Base-by-base conservation (phyloP, 2,113 vertebrate species). In the Setophaga petechia region DNA sequence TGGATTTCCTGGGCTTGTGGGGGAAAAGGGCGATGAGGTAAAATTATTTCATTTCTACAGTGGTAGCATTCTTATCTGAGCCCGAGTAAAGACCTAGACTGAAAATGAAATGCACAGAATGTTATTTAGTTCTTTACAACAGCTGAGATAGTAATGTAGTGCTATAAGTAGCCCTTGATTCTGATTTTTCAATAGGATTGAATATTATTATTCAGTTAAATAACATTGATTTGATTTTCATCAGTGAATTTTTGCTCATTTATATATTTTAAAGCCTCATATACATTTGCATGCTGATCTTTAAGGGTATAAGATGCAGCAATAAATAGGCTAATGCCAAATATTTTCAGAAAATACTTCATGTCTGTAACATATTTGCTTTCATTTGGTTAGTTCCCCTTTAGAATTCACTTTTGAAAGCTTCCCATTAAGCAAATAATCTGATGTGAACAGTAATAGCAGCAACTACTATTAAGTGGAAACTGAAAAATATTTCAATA, bases 21-120 rank as follows among this genome's bases (percentile, higher is more conserved):
- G 99, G 90, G 99, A 99, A 83, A 99, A 99, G 97, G 99, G 99
- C 0, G 98, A 99, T 67, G 99, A 99, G 99, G 99, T 99, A 98
- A 97, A 84, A 59, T 51, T 22, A 44, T 7, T 95, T 90, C 21
- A n/a, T 92, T 93, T 76, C 41, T 41, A 35, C 75, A 35, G 54
- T 1, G 3, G 7, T 24, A 75, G 1, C 19, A 28, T 35, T 91
- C 47, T 66, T 89, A 20, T 8, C 43, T 85, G 51, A 55, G 78
- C 49, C 9, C 65, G 35, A 92, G 27, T 54, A 49, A 81, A 80
- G 46, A 52, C 43, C 8, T 28, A 65, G 25, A 57, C 22, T 1
- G 4, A 67, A 61, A 63, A 33, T 33, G 13, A 93, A 91, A 51
- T 35, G 5, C 13, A 28, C 11, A 77, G 31, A 57, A 66, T 84